These are phyloP conservation scores for Rhinogobius similis DNA, from an alignment of 2,113 vertebrate species.

Conservation along the genomic window DNA sequence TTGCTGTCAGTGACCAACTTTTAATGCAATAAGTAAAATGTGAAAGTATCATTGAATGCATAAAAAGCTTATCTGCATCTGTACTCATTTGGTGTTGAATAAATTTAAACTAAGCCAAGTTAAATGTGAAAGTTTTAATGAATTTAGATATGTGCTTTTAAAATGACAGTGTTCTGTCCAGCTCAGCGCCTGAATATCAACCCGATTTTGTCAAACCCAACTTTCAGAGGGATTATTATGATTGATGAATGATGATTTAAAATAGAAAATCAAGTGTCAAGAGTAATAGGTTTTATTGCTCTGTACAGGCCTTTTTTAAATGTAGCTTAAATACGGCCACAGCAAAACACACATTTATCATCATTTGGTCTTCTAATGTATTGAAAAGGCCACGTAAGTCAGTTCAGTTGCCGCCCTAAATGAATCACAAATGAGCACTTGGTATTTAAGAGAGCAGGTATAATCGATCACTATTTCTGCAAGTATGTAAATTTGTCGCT, in stretches of 20 bases:
- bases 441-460: slow-evolving; percentile 13
- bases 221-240: no score
- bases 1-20: neutral
- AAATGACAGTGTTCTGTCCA: no score
- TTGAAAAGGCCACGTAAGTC: neutral
- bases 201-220: no score
- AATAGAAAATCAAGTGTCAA: neutral
- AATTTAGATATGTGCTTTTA: no score
- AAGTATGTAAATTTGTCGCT: slow-evolving; percentile 1
- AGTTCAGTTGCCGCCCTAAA: neutral
- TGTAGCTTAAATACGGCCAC: neutral
- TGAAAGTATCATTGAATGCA: neutral
- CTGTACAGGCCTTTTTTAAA: neutral
- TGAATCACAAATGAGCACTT: slow-evolving; percentile 7
- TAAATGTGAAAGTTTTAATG: neutral
- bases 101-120: neutral
- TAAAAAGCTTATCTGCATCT: neutral
- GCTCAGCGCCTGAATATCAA: no score
- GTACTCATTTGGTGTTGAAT: neutral
- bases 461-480: slow-evolving; percentile 13
- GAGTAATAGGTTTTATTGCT: neutral
- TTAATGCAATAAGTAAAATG: neutral
- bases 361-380: slow-evolving; percentile 1
- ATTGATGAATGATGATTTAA: no score
- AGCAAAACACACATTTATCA: neutral